Percentiles rank a stretch among this genome's conserved stretches.
These are phyloP conservation scores for Trichogramma pretiosum DNA, from an alignment of 1,140 invertebrate genomes.

Conservation along the genomic window DNA sequence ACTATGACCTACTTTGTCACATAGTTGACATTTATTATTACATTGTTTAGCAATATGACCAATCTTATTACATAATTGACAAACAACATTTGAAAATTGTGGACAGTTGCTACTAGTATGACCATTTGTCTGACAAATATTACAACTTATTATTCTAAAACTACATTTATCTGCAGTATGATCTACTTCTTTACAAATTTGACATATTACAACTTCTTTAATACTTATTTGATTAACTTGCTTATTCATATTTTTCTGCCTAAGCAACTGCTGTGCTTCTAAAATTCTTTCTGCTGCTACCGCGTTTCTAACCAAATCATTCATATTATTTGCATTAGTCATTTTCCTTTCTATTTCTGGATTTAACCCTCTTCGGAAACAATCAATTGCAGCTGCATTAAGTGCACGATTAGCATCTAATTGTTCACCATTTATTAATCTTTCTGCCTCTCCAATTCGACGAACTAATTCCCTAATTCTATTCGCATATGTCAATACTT, in stretches of 20 bases:
- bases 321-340: background rate
- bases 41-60: background rate
- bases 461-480: background rate
- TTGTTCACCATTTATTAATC: background rate
- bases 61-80: background rate
- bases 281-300: background rate
- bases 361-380: background rate
- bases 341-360: background rate
- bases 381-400: background rate
- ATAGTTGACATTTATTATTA: background rate
- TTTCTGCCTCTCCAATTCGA: background rate
- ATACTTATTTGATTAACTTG: background rate
- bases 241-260: background rate
- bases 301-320: background rate
- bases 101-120: background rate
- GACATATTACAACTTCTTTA: background rate
- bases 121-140: background rate
- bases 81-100: background rate
- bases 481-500: background rate
- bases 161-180: background rate
- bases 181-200: background rate
- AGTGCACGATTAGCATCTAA: background rate
- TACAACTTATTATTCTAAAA: background rate
- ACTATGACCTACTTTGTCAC: background rate
- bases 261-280: background rate